Percentiles rank a stretch among this genome's conserved stretches.
phyloP scores from a whole-genome alignment of 2,888 invertebrate species.

The Orthonevra nobilis region DNA sequence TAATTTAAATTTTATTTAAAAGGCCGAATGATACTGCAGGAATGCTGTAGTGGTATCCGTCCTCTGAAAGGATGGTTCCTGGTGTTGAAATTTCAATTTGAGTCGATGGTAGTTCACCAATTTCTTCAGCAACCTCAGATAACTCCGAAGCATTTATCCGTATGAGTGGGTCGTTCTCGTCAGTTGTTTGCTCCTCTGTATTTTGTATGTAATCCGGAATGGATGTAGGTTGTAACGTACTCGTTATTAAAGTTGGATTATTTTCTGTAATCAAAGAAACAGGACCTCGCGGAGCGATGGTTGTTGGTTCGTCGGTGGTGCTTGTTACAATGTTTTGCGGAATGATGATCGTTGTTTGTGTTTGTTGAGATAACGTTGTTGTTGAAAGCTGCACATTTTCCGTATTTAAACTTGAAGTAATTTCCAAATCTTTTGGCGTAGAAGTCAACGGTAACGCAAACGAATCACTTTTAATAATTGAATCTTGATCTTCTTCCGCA shows the following conservation, averaged over 20 bases:
- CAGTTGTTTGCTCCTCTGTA: background rate
- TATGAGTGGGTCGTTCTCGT: background rate
- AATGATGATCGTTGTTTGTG: background rate
- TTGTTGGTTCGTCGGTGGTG: background rate
- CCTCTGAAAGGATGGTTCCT: constrained; percentile 15
- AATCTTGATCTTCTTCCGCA: background rate
- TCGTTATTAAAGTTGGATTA: too few species aligned
- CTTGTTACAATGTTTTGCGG: background rate
- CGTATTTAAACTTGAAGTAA: background rate
- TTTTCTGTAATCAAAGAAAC: too few species aligned
- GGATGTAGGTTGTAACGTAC: background rate
- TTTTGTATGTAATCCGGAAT: constrained; percentile 10
- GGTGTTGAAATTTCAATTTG: background rate
- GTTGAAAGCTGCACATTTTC: background rate
- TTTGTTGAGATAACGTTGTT: background rate
- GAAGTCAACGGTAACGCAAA: background rate
- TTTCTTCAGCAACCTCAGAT: background rate
- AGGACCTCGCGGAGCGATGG: background rate
- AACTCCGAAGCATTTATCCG: constrained; percentile 18
- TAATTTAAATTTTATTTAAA: too few species aligned
- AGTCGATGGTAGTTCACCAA: background rate
- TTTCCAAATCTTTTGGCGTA: background rate
- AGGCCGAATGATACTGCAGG: background rate
- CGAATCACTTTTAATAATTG: background rate
- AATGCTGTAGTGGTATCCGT: constrained; percentile 27